These are phyloP conservation scores for Drosophila truncata DNA, from an alignment of 1,140 invertebrate species.

Conservation along the genomic window DNA sequence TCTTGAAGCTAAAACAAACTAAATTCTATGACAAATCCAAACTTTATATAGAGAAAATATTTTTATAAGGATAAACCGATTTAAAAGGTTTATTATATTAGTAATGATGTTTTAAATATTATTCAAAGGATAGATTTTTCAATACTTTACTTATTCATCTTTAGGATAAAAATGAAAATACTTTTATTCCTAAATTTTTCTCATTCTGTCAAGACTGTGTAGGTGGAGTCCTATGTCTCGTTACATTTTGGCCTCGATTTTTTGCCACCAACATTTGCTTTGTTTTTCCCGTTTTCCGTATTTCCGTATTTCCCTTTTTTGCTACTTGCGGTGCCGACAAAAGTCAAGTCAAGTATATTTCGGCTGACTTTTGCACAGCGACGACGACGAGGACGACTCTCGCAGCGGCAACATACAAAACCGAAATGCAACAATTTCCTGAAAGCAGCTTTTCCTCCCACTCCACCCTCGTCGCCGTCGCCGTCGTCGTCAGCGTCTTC, in stretches of 20 bases:
- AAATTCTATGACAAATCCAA: not conserved
- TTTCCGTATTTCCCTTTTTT: conserved; percentile 19
- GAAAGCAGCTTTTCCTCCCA: conserved; percentile 56
- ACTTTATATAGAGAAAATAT: not conserved
- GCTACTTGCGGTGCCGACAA: conserved; percentile 59
- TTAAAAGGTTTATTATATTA: not conserved
- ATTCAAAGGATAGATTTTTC: no score
- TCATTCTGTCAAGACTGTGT: not conserved
- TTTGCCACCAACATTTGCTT: conserved; percentile 42
- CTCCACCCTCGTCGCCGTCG: conserved; percentile 11
- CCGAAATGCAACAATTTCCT: conserved; percentile 81
- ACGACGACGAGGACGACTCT: conserved; percentile 3
- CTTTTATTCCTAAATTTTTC: not conserved
- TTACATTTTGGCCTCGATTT: conserved; percentile 81
- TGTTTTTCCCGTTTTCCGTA: conserved; percentile 41
- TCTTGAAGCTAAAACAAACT: not conserved
- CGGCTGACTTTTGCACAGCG: conserved; percentile 71
- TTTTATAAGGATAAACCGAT: not conserved
- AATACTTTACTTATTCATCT: not conserved
- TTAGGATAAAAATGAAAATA: no score
- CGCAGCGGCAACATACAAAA: conserved; percentile 45
- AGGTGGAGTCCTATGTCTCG: conserved; percentile 57
- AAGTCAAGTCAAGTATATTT: conserved; percentile 82
- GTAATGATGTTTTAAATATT: no score
- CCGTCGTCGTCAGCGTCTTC: not conserved